These are phyloP conservation scores for Catostomus latipinnis DNA, from an alignment of 2,797 vertebrate genomes.

Conservation along the genomic window DNA sequence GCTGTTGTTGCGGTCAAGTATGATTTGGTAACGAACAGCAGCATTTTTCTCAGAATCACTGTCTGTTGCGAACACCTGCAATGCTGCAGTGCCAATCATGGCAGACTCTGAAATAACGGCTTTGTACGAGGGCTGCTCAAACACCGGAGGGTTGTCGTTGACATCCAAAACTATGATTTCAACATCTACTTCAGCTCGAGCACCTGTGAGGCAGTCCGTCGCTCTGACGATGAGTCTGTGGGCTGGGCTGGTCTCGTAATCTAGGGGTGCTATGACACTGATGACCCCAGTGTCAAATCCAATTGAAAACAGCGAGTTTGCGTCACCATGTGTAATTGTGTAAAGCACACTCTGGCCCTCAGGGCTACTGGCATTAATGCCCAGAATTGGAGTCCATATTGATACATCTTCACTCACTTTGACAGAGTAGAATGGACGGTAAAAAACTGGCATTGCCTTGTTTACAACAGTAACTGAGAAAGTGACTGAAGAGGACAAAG, in stretches of 20 bases:
- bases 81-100: slow-evolving; percentile 94
- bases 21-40: slow-evolving; percentile 90
- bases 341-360: slow-evolving; percentile 98
- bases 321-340: slow-evolving; percentile 93
- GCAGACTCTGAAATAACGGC: slow-evolving; percentile 90
- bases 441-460: slow-evolving; percentile 98
- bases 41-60: slow-evolving; percentile 92
- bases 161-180: slow-evolving; percentile 89
- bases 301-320: slow-evolving; percentile 89
- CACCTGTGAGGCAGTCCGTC: slow-evolving; percentile 92
- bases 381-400: slow-evolving; percentile 89
- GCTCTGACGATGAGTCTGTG: slow-evolving; percentile 91
- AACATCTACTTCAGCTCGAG: slow-evolving; percentile 91
- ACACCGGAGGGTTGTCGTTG: slow-evolving; percentile 93
- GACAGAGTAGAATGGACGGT: slow-evolving; percentile 92
- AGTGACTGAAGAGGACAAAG: slow-evolving; percentile 85
- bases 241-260: slow-evolving; percentile 85
- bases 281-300: slow-evolving; percentile 97
- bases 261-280: slow-evolving; percentile 87
- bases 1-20: slow-evolving; percentile 89
- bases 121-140: slow-evolving; percentile 85
- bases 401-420: slow-evolving; percentile 89
- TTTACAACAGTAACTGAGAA: slow-evolving; percentile 97
- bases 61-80: slow-evolving; percentile 89
- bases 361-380: slow-evolving; percentile 95